Evolutionary conservation across 2,797 vertebrate species (phyloP), one percentile per base, ranked within the genome.

Genomic region (Anableps anableps): DNA sequence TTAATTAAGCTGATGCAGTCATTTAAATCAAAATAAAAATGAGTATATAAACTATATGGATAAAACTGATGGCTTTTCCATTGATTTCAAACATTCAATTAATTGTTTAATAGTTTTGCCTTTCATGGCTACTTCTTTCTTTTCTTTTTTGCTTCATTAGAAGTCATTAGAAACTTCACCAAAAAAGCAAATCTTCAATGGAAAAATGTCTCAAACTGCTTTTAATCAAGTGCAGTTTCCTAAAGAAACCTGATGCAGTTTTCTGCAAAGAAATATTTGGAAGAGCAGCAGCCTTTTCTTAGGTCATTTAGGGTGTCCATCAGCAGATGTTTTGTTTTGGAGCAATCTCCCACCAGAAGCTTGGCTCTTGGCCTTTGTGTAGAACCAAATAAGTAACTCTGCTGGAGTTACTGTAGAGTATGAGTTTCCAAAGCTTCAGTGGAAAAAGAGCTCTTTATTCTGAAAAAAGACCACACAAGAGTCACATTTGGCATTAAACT

Each of bases 401-500:
- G 84, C 82, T 88, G 83, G 87, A 82, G 83, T 92, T 90, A 88
- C 84, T 83, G 85, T 86, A 86, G 74, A 76, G 79, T 77, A 84
- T 77, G 82, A 93, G 89, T 95, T 96, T 95, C 94, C 94, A 95
- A 88, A 88, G 87, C 85, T 92, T 72, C 83, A 94, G 91, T 95
- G 95, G 95, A 96, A 96, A 96, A 96, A 94, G 53, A 91, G 89
- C 88, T 83, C 87, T 91, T 93, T 94, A 94, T 94, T 92, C 94
- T 94, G 89, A 96, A 95, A 95, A 80, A 88, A 92, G 96, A 96
- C 96, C 96, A 96, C 96, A 96, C 96, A 94, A 93, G 94, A 91
- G 90, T 92, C 76, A 72, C 90, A 81, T 90, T 71, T 93, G 91
- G 94, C 94, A 95, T 95, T 95, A 96, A 96, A 96, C 89, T 94